Conservation (phyloP, 2,797 vertebrate genomes). For the Peromyscus eremicus region DNA sequence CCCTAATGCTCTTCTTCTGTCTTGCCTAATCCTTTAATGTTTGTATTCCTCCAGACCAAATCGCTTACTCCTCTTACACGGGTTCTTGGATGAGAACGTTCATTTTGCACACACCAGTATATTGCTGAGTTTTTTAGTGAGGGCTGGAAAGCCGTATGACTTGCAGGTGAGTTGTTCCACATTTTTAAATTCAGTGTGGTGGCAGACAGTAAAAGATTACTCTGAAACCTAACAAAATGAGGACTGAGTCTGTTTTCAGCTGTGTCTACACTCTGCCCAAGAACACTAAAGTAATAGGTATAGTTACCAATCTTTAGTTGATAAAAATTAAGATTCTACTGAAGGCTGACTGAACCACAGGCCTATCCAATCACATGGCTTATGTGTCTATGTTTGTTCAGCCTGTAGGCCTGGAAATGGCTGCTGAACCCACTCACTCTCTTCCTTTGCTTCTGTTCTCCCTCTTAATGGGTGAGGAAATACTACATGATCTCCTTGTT, state of each 20-base stretch:
- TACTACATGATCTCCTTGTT: conserved; percentile 19
- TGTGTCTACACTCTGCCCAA: not conserved
- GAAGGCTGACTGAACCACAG: not conserved
- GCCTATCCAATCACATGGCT: not conserved
- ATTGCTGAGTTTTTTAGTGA: conserved; percentile 92
- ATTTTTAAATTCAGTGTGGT: conserved; percentile 57
- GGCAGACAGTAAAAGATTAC: conserved; percentile 29
- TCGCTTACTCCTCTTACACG: conserved; percentile 91
- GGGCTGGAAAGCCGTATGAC: conserved; percentile 91
- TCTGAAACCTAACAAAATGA: conserved; percentile 54
- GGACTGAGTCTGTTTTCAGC: not conserved
- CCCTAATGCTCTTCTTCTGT: not conserved
- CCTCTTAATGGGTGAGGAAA: conserved; percentile 7
- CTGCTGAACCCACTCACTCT: not conserved
- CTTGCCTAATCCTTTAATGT: conserved; percentile 66
- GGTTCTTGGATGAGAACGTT: conserved; percentile 92
- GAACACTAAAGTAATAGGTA: not conserved
- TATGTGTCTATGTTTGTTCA: not conserved
- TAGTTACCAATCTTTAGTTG: not conserved
- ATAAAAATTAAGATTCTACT: conserved; percentile 36
- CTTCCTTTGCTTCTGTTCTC: conserved; percentile 42
- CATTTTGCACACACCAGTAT: conserved; percentile 93
- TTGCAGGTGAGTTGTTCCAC: conserved; percentile 89
- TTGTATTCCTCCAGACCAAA: conserved; percentile 88
- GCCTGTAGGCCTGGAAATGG: not conserved